Evolutionary conservation across 2,797 vertebrate genomes (phyloP).

Genomic region (Rhabdophis nuchalis): DNA sequence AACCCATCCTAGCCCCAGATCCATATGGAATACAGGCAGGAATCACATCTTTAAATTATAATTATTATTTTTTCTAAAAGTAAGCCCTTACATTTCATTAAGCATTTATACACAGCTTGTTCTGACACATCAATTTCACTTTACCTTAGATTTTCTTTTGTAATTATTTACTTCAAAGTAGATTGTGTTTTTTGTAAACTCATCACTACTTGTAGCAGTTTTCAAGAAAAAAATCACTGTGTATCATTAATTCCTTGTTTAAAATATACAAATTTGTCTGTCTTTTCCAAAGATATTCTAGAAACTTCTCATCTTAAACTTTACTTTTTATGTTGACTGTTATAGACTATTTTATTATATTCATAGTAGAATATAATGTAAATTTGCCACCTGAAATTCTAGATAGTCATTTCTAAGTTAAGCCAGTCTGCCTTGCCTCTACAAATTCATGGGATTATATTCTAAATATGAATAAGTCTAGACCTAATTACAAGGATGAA

Average conservation of each 20-base stretch:
- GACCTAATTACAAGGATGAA: too few relatives aligned
- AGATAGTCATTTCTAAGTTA: not conserved
- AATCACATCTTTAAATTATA: not conserved
- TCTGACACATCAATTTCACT: not conserved
- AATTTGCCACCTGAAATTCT: not conserved
- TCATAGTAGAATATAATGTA: not conserved
- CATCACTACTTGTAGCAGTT: not conserved
- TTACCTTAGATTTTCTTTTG: not conserved
- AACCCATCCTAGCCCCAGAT: not conserved
- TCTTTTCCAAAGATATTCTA: not conserved
- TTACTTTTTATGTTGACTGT: too few relatives aligned
- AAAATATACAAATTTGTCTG: not conserved
- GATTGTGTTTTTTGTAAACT: not conserved
- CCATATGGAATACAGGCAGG: not conserved
- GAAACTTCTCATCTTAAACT: not conserved
- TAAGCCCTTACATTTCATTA: not conserved
- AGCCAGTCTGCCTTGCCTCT: not conserved
- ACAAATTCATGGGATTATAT: not conserved
- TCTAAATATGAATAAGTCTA: not conserved
- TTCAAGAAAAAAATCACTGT: not conserved
- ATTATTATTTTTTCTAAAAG: not conserved
- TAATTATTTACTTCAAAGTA: not conserved
- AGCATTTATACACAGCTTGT: not conserved
- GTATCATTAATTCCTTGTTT: not conserved
- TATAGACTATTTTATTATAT: not conserved